Base-by-base conservation (phyloP, 2,888 invertebrate species). In the Osmoderma eremita region DNA sequence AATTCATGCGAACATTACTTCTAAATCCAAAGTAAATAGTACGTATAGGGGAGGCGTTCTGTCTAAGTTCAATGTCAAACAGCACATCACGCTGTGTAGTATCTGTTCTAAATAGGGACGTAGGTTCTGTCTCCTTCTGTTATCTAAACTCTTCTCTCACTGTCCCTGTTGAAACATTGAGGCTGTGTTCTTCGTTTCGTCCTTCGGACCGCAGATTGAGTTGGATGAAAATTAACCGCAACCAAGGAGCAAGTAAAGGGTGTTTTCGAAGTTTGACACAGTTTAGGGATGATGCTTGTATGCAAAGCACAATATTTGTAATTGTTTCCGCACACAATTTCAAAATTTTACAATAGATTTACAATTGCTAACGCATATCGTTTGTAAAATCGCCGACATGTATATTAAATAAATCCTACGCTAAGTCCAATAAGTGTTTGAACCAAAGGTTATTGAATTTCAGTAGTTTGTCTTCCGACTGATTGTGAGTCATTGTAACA, bases 11-110 rank as follows among this genome's bases (percentile, higher is more conserved):
- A 13, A 56, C 56, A 42, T 61, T 61, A 48, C 45, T 61, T 61
- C 45, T 61, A 61, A 61, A 61, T 61, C 45, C 17, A 36, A 18
- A 17, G 48, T 15, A 61, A 61, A 45, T 61, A n/a, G n/a, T n/a
- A 58, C 58, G 58, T 58, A 22, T 18, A 15, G 53, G 12, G 38
- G 30, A 22, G n/a, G n/a, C 15, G 41, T 45, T 42, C 20, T 13
- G 41, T 42, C 58, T 61, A 61, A 30, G 58, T 61, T 61, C 45
- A 61, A 61, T 61, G 58, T 61, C 45, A 61, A 61, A 30, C 58
- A 12, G 2, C 12, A 45, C 24, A 22, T 61, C 30, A n/a, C n/a
- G n/a, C 15, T 61, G 30, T 48, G 24, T 30, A 30, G 30, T 42
- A 45, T 45, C 36, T 30, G 15, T 61, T 61, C 30, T 1, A 5